These are phyloP conservation scores for Alexandromys fortis DNA, from an alignment of 2,113 vertebrate genomes.

Conservation along the genomic window DNA sequence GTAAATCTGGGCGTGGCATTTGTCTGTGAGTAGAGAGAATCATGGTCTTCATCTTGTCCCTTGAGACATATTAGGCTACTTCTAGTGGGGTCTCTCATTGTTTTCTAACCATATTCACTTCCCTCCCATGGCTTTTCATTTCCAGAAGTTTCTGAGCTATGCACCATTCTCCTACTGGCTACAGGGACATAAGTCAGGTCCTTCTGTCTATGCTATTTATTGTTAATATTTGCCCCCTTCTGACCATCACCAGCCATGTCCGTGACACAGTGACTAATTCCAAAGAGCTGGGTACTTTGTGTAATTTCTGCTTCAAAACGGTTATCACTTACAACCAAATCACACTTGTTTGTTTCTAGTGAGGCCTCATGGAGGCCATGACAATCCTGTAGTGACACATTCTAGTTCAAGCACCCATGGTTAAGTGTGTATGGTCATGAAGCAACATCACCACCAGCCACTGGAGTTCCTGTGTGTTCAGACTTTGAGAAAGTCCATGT, in stretches of 20 bases:
- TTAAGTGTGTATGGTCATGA: not conserved
- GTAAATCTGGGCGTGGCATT: not conserved
- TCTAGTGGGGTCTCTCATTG: slow-evolving; percentile 70
- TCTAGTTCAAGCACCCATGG: not conserved
- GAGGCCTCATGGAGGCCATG: not conserved
- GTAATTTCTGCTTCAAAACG: not conserved
- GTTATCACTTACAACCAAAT: not conserved
- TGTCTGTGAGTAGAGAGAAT: slow-evolving; percentile 58
- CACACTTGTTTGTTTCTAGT: not conserved
- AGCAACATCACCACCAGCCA: not conserved
- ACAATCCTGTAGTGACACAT: not conserved
- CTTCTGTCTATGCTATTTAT: not conserved
- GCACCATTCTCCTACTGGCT: not conserved
- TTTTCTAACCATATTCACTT: slow-evolving; percentile 74
- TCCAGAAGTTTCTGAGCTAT: slow-evolving; percentile 35
- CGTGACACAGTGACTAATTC: not conserved
- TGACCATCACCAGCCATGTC: not conserved
- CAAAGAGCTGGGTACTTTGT: not conserved
- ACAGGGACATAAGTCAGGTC: not conserved
- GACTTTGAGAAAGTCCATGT: not conserved
- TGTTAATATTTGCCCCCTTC: not conserved
- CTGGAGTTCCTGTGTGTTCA: not conserved
- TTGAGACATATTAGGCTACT: slow-evolving; percentile 72
- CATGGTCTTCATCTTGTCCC: slow-evolving; percentile 69
- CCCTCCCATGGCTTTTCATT: slow-evolving; percentile 37